A percentile compares a stretch with the other conserved stretches of the same genome.
phyloP scores from a whole-genome alignment of 2,797 vertebrate species.

The Podargus strigoides region DNA sequence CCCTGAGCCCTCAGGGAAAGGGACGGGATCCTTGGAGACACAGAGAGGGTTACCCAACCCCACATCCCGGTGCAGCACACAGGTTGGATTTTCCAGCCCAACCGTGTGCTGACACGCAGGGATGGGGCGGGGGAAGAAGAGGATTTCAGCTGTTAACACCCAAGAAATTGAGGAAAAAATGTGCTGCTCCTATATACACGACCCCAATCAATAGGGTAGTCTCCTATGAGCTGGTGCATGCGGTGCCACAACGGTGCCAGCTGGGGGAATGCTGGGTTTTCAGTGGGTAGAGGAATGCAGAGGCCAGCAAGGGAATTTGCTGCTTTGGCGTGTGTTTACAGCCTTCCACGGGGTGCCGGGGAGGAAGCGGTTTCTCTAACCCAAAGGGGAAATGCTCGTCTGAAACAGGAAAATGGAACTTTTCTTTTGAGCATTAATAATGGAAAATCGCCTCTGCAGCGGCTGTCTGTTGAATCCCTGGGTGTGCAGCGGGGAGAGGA shows the following conservation, averaged over 20 bases:
- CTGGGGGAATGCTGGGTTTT: fast-evolving
- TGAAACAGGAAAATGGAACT: constrained; percentile 89
- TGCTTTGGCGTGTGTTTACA: constrained; percentile 57
- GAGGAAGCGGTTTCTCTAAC: constrained; percentile 85
- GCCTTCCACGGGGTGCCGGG: constrained; percentile 71
- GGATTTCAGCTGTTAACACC: background rate
- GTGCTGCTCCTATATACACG: background rate
- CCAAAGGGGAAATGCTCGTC: constrained; percentile 83
- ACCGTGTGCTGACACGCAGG: background rate
- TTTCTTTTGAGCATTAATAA: constrained; percentile 52
- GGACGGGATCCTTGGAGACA: background rate
- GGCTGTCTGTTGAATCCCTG: background rate
- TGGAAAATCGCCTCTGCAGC: background rate
- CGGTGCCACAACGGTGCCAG: background rate
- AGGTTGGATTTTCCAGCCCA: constrained; percentile 14
- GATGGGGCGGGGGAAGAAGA: background rate
- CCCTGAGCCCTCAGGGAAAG: constrained; percentile 27
- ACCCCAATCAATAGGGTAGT: too few relatives aligned
- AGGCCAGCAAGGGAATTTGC: background rate
- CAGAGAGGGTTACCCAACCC: background rate
- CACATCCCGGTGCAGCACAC: background rate
- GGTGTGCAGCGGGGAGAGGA: background rate
- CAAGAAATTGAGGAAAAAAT: background rate
- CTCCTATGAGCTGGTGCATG: background rate
- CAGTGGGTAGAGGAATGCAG: background rate